Base-by-base conservation (phyloP, 2,888 invertebrate species). In the Amiota minor region DNA sequence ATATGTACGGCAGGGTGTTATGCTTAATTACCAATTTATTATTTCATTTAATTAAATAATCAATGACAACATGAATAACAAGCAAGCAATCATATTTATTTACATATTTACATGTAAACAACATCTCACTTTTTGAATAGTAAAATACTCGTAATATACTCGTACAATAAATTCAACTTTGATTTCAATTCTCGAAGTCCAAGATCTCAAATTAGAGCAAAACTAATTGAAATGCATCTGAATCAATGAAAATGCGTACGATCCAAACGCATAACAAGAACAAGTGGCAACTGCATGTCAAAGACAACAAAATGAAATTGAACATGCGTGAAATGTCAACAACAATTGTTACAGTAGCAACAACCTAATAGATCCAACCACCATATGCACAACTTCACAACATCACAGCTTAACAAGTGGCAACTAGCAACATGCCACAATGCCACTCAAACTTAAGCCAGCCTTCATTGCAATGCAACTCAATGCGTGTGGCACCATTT, bases 141-240 rank as follows among this genome's bases (percentile, higher is more conserved):
- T 35, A 6, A 35, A 35, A 35, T 35, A 35, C 3, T 1, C 50
- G 35, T 35, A 6, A 35, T 6, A 35, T 35, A 35, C 3, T 1
- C 50, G 6, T 50, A 12, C n/a, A 50, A 50, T 9, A n/a, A 50
- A n/a, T 3, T 50, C 53, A 50, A n/a, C 53, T 50, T 35, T 35
- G 14, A 50, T 50, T 49, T 50, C 53, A 12, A 50, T n/a, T 53
- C 53, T 16, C 9, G 49, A 16, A 46, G 61, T 62, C 23, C 50
- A 47, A 50, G 23, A 35, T 3, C 49, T 71, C 71, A 84, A 83
- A 81, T 77, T 83, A 80, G 83, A 84, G 84, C 81, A 79, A 68
- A 62, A 64, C 18, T 83, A 84, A 83, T 83, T 83, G 85, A 83
- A 84, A 83, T 83, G 83, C 83, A 83, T 84, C 2, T 35, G 35